Conservation (phyloP, 37 sponge, comb jelly and placozoan genomes). For the Geodia barretti region DNA sequence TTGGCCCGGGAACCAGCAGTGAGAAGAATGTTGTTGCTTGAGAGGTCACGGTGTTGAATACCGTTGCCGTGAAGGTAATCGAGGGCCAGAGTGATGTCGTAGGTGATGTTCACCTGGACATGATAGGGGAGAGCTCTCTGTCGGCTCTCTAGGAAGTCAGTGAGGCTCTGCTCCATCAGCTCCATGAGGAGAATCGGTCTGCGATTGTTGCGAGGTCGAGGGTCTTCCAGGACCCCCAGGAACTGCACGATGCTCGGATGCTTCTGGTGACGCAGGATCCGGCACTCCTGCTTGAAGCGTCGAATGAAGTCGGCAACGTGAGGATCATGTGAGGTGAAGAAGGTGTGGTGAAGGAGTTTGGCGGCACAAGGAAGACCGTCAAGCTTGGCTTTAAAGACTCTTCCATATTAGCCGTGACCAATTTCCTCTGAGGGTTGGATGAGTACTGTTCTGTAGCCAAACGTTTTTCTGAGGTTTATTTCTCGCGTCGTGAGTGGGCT, state of each 20-base stretch:
- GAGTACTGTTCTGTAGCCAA: too few relatives aligned
- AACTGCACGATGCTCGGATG: slow-evolving; percentile 57
- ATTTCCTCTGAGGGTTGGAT: too few relatives aligned
- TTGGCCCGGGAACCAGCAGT: slow-evolving; percentile 29
- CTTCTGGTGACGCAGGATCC: slow-evolving; percentile 26
- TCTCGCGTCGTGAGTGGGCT: too few relatives aligned
- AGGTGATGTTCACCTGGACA: slow-evolving; percentile 43
- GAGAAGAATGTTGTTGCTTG: slow-evolving; percentile 53
- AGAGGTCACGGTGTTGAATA: slow-evolving; percentile 60
- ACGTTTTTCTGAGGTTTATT: too few relatives aligned
- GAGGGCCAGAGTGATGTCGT: slow-evolving; percentile 43
- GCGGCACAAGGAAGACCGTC: too few relatives aligned
- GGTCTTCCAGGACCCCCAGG: slow-evolving; percentile 37
- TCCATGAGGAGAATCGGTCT: slow-evolving; percentile 57
- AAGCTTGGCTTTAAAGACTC: too few relatives aligned
- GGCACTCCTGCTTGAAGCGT: slow-evolving; percentile 52
- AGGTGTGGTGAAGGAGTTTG: too few relatives aligned
- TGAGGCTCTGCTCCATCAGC: slow-evolving; percentile 45
- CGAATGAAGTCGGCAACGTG: background rate
- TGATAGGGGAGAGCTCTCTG: slow-evolving; percentile 29
- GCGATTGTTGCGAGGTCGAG: slow-evolving; percentile 3
- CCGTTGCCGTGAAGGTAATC: slow-evolving; percentile 39
- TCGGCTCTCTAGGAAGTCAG: slow-evolving; percentile 24
- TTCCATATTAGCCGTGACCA: too few relatives aligned
- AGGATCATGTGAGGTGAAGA: too few relatives aligned